These are phyloP conservation scores for Asobara japonica DNA, from an alignment of 1,140 invertebrate genomes.

Conservation along the genomic window DNA sequence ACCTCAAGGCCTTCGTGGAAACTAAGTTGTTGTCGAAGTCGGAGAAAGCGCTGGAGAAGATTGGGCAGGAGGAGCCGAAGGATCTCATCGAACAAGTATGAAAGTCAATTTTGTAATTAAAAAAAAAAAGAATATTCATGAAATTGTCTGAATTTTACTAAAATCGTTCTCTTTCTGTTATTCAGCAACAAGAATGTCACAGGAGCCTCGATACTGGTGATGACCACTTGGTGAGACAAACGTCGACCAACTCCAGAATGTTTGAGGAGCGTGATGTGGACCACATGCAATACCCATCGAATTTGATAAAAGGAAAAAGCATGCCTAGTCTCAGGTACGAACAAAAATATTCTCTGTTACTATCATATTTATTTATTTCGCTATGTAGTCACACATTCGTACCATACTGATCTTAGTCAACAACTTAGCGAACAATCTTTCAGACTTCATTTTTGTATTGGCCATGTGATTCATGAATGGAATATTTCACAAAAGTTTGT, in stretches of 20 bases:
- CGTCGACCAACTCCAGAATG: constrained; percentile 72
- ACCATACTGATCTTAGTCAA: constrained; percentile 27
- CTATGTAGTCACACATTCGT: constrained; percentile 28
- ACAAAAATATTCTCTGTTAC: constrained; percentile 24
- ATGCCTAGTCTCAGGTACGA: constrained; percentile 92
- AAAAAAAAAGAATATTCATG: constrained; percentile 13
- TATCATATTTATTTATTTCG: constrained; percentile 6
- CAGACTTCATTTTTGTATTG: no score
- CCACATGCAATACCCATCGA: constrained; percentile 68
- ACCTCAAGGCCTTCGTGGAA: constrained; percentile 89
- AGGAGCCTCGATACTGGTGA: constrained; percentile 83
- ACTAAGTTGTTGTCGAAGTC: constrained; percentile 91
- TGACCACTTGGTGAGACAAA: constrained; percentile 73
- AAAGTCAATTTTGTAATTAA: constrained; percentile 8
- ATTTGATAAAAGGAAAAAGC: constrained; percentile 91
- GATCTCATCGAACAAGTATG: constrained; percentile 65
- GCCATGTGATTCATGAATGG: no score
- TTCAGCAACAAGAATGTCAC: constrained; percentile 74
- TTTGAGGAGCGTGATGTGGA: constrained; percentile 65
- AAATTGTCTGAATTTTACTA: no score
- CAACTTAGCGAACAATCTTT: constrained; percentile 18
- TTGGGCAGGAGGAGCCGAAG: constrained; percentile 81
- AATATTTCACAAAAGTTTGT: no score
- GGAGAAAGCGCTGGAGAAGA: constrained; percentile 89
- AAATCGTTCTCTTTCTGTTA: background rate